Evolutionary conservation across 2,113 vertebrate genomes (phyloP).

Genomic region (Promerops cafer): DNA sequence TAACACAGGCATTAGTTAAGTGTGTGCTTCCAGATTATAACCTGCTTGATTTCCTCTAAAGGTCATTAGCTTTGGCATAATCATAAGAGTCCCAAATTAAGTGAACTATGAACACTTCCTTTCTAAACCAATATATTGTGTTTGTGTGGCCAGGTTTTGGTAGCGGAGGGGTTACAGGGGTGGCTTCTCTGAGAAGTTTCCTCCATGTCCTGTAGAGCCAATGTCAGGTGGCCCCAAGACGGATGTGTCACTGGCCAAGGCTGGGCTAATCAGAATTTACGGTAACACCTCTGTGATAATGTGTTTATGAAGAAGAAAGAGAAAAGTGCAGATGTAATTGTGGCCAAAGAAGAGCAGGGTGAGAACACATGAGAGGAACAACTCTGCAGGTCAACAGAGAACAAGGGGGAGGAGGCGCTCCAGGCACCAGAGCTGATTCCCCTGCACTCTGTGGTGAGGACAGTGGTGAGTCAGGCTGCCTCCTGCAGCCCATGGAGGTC

Average conservation of each 20-base stretch:
- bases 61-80: neutral
- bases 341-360: neutral
- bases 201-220: neutral
- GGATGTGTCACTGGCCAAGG: neutral
- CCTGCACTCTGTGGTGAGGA: no score
- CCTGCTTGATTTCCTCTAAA: neutral
- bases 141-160: neutral
- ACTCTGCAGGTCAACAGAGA: neutral
- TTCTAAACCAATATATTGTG: neutral
- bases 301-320: neutral
- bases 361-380: neutral
- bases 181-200: neutral
- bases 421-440: neutral
- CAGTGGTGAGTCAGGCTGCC: neutral
- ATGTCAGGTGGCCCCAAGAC: rapidly evolving
- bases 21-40: neutral
- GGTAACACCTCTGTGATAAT: neutral
- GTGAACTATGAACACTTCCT: neutral
- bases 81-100: neutral
- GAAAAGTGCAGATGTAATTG: neutral
- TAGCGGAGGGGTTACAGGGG: rapidly evolving
- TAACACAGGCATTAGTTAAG: neutral
- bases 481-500: rapidly evolving
- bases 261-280: neutral
- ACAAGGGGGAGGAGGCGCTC: rapidly evolving